Base-by-base conservation (phyloP, 2,797 vertebrate genomes). In the Hyperoplus immaculatus region DNA sequence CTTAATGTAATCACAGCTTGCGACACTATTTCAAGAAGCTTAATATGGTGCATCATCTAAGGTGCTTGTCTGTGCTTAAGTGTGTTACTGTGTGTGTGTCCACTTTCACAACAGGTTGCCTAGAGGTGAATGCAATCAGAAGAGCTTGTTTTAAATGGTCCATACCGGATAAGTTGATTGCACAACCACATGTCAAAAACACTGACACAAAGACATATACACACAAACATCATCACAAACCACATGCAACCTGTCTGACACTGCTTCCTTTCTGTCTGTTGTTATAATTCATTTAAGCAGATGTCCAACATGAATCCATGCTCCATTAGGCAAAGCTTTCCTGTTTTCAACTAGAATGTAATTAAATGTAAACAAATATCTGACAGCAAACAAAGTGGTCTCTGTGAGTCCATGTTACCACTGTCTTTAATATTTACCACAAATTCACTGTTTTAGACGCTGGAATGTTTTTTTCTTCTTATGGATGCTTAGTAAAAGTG, bases 281-380 rank as follows among this genome's bases (percentile, higher is more conserved):
- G 56, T 85, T 78, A 55, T 81, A 82, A 88, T 80, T 88, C 1
- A 75, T 77, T 90, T 75, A 87, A 75, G 74, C 43, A 57, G 58
- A 56, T 68, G 70, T 67, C 55, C 39, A 53, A 49, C 54, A 80
- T 62, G 76, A 72, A 68, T 63, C 2, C 1, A 43, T 15, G 69
- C 64, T 78, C 87, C 77, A 83, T 89, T 84, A 84, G 66, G 56
- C 68, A 75, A 78, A 76, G 61, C 41, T 75, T 89, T 89, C 71
- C 87, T 87, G 82, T 81, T 82, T 78, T 75, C 72, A 61, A 67
- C 59, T 69, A 69, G 55, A 64, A 77, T 42, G 36, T 86, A 80
- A 90, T 83, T 78, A 29, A 85, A 84, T 81, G 41, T 63, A 82
- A 83, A 78, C 63, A 83, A 83, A 65, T 78, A 76, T 77, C 64